Evolutionary conservation across 2,797 vertebrate genomes (phyloP).

Genomic region (Phoxinus dragarum): DNA sequence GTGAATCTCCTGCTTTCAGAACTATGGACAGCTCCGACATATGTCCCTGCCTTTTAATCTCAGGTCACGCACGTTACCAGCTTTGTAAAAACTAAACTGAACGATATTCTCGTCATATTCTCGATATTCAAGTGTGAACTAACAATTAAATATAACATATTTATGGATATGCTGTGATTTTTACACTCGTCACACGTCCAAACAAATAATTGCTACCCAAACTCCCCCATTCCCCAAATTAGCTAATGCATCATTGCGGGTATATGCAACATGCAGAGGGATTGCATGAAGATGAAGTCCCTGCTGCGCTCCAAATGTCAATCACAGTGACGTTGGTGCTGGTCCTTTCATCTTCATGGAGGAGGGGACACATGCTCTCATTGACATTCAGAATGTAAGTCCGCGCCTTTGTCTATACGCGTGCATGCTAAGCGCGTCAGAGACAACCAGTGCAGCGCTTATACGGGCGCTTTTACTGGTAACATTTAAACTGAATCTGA

Average conservation of each 20-base stretch:
- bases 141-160: not conserved
- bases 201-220: not conserved
- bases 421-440: not conserved
- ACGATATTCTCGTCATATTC: not conserved
- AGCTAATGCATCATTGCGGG: not conserved
- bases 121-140: not conserved
- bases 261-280: not conserved
- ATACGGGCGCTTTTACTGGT: not conserved
- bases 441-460: not conserved
- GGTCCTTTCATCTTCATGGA: conserved; percentile 19
- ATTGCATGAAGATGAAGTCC: conserved; percentile 26
- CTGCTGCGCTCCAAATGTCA: conserved; percentile 40
- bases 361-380: conserved; percentile 24
- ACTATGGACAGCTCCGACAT: conserved; percentile 32
- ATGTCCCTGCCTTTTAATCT: not conserved
- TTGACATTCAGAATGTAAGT: conserved; percentile 25
- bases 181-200: not conserved
- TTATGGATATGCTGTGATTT: not conserved
- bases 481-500: not conserved
- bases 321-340: conserved; percentile 22
- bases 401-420: not conserved
- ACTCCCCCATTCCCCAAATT: not conserved
- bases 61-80: not conserved
- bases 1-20: conserved; percentile 22
- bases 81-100: not conserved